Percentiles rank a stretch among this genome's conserved stretches.
phyloP scores from a whole-genome alignment of 2,888 invertebrate species.

The Ochropacha duplaris region DNA sequence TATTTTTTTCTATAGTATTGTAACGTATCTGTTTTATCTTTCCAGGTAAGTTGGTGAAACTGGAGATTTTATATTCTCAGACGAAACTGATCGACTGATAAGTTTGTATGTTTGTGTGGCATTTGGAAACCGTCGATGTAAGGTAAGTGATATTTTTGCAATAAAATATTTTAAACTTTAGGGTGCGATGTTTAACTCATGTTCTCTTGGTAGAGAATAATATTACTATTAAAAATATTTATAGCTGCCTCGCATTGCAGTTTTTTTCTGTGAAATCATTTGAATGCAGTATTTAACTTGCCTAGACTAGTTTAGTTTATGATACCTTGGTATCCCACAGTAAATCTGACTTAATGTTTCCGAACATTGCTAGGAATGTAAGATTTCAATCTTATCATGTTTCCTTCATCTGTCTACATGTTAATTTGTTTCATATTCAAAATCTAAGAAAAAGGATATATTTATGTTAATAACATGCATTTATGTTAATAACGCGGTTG shows the following conservation, averaged over 20 bases:
- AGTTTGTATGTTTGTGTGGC: constrained; percentile 17
- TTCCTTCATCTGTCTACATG: background rate
- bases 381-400: background rate
- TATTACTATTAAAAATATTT: background rate
- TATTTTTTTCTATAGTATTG: constrained; percentile 33
- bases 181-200: background rate
- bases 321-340: background rate
- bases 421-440: constrained; percentile 3
- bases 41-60: constrained; percentile 77
- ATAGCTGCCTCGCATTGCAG: background rate
- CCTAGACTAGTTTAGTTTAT: background rate
- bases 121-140: constrained; percentile 8
- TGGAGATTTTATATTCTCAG: constrained; percentile 40
- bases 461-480: background rate
- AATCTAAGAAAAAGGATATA: background rate
- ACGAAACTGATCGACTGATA: constrained; percentile 4
- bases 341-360: background rate
- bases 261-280: background rate
- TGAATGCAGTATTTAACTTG: background rate
- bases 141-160: constrained; percentile 36
- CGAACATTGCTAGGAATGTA: background rate
- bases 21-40: constrained; percentile 65
- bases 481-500: background rate
- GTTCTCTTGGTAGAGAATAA: background rate
- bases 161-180: background rate